phyloP scores from a whole-genome alignment of 2,113 vertebrate species.

The Sakesphorus luctuosus region DNA sequence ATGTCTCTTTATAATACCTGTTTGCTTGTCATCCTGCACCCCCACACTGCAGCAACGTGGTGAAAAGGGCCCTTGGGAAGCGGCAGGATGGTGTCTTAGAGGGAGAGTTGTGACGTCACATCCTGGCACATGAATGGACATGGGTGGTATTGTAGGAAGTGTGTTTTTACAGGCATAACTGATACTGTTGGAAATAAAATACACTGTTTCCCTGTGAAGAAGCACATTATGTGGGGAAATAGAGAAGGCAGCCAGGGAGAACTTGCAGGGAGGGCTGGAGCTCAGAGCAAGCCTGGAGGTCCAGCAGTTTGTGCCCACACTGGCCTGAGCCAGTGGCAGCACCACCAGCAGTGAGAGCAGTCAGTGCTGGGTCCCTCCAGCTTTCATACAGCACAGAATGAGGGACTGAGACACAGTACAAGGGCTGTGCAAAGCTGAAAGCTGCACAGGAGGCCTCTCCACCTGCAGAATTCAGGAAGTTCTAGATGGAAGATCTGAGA shows the following conservation, averaged over 20 bases:
- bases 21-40: not conserved
- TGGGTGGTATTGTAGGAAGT: not conserved
- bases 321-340: not conserved
- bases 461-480: conserved; percentile 32
- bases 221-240: not conserved
- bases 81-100: not conserved
- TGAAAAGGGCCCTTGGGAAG: not conserved
- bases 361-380: not conserved
- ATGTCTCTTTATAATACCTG: not conserved
- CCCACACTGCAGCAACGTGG: not conserved
- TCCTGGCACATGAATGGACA: not conserved
- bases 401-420: not conserved
- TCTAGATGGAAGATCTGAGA: conserved; percentile 35
- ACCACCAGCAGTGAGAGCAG: not conserved
- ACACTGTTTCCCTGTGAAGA: not conserved
- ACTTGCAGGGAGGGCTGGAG: not conserved
- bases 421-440: not conserved
- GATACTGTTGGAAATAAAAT: not conserved
- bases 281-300: not conserved
- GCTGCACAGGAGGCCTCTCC: not conserved
- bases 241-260: not conserved
- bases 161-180: not conserved
- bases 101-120: not conserved
- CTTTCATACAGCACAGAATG: not conserved
- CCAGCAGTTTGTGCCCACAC: not conserved